These are phyloP conservation scores for Acridotheres tristis DNA, from an alignment of 2,797 vertebrate species.

Conservation along the genomic window DNA sequence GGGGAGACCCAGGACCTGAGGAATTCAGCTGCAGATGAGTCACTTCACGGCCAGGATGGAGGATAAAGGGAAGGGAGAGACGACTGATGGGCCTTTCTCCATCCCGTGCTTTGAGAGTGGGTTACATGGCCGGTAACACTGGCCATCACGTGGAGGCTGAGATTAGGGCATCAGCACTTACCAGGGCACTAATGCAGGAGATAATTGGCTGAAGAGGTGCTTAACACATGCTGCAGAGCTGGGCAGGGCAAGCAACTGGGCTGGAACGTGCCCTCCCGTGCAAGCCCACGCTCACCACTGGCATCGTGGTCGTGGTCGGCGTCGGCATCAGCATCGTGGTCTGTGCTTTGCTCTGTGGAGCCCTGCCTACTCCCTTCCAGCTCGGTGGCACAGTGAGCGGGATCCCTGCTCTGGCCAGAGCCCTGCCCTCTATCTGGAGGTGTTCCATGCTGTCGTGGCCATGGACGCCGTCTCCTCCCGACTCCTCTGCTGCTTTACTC, in stretches of 20 bases:
- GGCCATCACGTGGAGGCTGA: neutral
- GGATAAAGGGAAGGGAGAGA: neutral
- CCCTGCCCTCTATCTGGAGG: neutral
- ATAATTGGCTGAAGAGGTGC: neutral
- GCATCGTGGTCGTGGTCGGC: neutral
- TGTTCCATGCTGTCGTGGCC: neutral
- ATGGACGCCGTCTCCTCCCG: accelerated
- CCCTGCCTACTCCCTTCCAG: neutral
- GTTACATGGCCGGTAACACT: accelerated
- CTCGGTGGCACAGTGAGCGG: neutral
- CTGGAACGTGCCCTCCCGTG: neutral
- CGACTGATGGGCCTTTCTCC: neutral
- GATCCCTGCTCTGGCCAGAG: neutral
- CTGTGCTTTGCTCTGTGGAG: neutral
- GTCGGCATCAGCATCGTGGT: accelerated
- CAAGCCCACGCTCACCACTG: neutral
- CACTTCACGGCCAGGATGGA: accelerated
- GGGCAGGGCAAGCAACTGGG: neutral
- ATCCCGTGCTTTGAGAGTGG: neutral
- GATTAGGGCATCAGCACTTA: neutral
- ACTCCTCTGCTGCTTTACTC: neutral
- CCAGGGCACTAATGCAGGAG: neutral
- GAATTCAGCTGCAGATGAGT: neutral
- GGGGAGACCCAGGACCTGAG: neutral
- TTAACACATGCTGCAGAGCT: neutral